These are phyloP conservation scores for Coptodon bakossiorum DNA, from an alignment of 2,113 vertebrate species.

Conservation along the genomic window DNA sequence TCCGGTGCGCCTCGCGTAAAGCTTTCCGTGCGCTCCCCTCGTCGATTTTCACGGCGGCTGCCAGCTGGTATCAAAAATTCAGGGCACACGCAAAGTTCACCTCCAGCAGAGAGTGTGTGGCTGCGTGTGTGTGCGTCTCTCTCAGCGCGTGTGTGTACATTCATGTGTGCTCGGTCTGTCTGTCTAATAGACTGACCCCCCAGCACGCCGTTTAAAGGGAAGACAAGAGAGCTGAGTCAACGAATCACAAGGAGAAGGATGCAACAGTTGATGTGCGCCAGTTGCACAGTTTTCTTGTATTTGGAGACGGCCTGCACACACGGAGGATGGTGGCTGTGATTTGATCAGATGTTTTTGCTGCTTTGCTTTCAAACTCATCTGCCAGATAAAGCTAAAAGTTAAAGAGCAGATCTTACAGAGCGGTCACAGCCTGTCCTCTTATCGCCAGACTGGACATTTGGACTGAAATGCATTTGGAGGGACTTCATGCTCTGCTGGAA, in stretches of 20 bases:
- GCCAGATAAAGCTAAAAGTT: background rate
- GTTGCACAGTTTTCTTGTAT: constrained; percentile 15
- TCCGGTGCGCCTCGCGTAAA: background rate
- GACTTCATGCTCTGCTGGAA: constrained; percentile 30
- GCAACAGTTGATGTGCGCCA: constrained; percentile 56
- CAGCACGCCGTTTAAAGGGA: constrained; percentile 51
- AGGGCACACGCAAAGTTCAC: constrained; percentile 15
- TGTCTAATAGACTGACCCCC: constrained; percentile 53
- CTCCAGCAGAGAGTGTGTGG: background rate
- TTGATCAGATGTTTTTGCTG: background rate
- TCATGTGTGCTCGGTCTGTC: constrained; percentile 3
- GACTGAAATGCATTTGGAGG: constrained; percentile 10
- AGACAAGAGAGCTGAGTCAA: constrained; percentile 63
- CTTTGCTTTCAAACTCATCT: constrained; percentile 28
- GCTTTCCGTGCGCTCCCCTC: background rate
- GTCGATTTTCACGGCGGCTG: background rate
- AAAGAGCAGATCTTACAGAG: background rate
- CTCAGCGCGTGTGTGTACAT: background rate
- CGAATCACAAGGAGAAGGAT: constrained; percentile 62
- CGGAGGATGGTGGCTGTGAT: constrained; percentile 42
- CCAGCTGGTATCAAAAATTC: background rate
- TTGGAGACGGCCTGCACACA: constrained; percentile 7
- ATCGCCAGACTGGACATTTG: constrained; percentile 26
- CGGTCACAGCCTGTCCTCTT: background rate
- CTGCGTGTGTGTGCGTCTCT: background rate